phyloP scores from a whole-genome alignment of 2,113 vertebrate species.

The Pelecanoides urinatrix region DNA sequence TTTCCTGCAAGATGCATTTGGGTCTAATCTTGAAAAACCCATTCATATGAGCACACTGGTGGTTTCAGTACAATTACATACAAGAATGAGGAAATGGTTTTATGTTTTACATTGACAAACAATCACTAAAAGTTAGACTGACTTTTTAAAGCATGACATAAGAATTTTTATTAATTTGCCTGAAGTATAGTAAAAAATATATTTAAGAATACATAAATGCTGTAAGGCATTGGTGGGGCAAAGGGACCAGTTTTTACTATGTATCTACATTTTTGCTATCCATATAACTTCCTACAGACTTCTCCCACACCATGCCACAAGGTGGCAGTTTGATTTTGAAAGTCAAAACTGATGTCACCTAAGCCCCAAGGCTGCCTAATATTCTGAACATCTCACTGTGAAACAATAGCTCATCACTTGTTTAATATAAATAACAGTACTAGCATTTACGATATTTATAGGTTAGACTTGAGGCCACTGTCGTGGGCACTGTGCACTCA shows the following conservation, averaged over 20 bases:
- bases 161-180: background rate
- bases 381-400: background rate
- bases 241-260: background rate
- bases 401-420: background rate
- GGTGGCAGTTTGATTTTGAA: conserved; percentile 50
- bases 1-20: background rate
- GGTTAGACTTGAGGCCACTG: background rate
- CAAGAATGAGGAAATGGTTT: background rate
- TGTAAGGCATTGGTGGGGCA: background rate
- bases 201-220: background rate
- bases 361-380: background rate
- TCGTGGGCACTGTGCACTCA: background rate
- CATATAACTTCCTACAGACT: background rate
- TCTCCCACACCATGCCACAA: background rate
- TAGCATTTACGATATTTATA: background rate
- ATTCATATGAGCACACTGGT: background rate
- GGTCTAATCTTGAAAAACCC: background rate
- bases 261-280: background rate
- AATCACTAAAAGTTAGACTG: background rate
- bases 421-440: background rate
- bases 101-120: background rate
- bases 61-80: background rate
- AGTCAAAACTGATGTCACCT: background rate
- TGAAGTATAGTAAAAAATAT: background rate
- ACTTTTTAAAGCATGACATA: background rate